Conservation (phyloP, 2,113 vertebrate genomes). For the Seriola quinqueradiata region DNA sequence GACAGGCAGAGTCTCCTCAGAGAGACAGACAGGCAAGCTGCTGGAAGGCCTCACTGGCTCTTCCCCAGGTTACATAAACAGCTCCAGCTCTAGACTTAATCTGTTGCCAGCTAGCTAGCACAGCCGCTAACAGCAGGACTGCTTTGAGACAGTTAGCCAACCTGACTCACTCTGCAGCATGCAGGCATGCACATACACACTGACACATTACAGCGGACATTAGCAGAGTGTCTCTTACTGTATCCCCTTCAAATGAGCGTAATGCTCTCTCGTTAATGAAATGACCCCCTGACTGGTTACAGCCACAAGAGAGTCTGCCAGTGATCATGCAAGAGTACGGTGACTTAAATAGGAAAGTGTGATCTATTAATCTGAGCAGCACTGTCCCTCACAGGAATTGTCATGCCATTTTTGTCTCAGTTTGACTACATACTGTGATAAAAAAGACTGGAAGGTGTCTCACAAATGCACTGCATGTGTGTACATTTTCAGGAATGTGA, state of each 20-base stretch:
- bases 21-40: slow-evolving; percentile 54
- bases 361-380: slow-evolving; percentile 18
- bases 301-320: slow-evolving; percentile 21
- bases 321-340: slow-evolving; percentile 9
- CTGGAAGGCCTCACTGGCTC: slow-evolving; percentile 67
- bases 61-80: slow-evolving; percentile 79
- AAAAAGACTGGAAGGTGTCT: not conserved
- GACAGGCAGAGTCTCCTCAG: slow-evolving; percentile 22
- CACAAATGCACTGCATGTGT: not conserved
- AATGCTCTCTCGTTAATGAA: slow-evolving; percentile 40
- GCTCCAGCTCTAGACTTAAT: slow-evolving; percentile 74
- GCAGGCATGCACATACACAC: slow-evolving; percentile 15
- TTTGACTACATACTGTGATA: not conserved
- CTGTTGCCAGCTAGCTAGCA: slow-evolving; percentile 63
- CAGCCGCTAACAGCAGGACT: slow-evolving; percentile 66
- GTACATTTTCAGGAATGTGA: slow-evolving; percentile 15
- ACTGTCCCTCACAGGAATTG: slow-evolving; percentile 17
- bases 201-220: slow-evolving; percentile 30
- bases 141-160: slow-evolving; percentile 51
- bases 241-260: slow-evolving; percentile 44
- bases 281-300: slow-evolving; percentile 33
- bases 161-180: slow-evolving; percentile 61
- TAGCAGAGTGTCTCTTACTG: slow-evolving; percentile 23
- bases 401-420: slow-evolving; percentile 16
- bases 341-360: slow-evolving; percentile 32